Conservation (phyloP, 1,140 invertebrate species). For the Gyrodactylus salaris region DNA sequence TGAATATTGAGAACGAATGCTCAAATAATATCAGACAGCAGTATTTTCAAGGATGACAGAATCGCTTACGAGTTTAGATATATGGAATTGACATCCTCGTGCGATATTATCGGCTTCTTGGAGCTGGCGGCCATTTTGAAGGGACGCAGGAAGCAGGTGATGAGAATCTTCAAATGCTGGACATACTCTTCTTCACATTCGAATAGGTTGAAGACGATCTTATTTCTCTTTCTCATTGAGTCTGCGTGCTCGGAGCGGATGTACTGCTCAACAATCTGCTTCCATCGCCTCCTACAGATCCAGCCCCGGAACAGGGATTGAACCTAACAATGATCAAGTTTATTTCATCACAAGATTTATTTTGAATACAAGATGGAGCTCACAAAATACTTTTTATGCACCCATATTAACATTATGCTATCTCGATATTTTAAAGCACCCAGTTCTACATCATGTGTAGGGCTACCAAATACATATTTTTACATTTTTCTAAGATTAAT, state of each 20-base stretch:
- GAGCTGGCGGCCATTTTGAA: slow-evolving; percentile 63
- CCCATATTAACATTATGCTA: neutral
- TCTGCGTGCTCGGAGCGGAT: slow-evolving; percentile 71
- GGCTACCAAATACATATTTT: too few species aligned
- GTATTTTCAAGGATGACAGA: too few species aligned
- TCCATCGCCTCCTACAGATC: slow-evolving; percentile 63
- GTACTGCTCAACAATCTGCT: slow-evolving; percentile 70
- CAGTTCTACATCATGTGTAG: neutral
- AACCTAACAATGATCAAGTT: slow-evolving; percentile 19
- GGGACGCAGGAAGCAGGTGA: slow-evolving; percentile 56
- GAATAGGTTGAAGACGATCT: slow-evolving; percentile 60
- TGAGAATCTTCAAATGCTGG: slow-evolving; percentile 52
- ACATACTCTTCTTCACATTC: slow-evolving; percentile 42
- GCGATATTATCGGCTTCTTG: slow-evolving; percentile 57
- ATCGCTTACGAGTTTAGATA: slow-evolving; percentile 39
- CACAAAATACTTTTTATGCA: neutral
- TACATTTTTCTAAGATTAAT: too few species aligned
- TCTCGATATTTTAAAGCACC: neutral
- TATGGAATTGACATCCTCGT: slow-evolving; percentile 73
- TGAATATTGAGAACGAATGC: too few species aligned
- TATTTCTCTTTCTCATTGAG: slow-evolving; percentile 65
- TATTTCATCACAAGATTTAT: neutral
- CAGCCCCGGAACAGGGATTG: slow-evolving; percentile 71
- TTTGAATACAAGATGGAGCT: neutral
- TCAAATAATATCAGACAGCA: too few species aligned